A percentile compares a stretch with the other conserved stretches of the same genome.
Conservation (phyloP, 2,113 vertebrate species). For the Cochlearius cochlearius region DNA sequence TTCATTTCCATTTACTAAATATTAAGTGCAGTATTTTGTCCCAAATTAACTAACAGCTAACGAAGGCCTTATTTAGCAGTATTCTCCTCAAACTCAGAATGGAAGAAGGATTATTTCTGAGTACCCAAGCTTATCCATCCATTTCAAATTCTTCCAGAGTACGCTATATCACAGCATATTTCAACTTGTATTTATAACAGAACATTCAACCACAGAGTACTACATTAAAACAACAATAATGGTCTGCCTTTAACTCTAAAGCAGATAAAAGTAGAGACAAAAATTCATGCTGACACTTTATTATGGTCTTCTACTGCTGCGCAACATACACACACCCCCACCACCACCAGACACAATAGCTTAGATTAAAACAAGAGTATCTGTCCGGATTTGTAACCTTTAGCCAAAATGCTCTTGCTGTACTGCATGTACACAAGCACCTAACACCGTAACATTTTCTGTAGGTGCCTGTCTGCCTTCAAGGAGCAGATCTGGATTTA, state of each 20-base stretch:
- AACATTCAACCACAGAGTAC: background rate
- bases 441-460: background rate
- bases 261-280: background rate
- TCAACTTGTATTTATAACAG: background rate
- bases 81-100: conserved; percentile 7
- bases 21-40: conserved; percentile 67
- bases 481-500: background rate
- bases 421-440: background rate
- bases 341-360: background rate
- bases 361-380: background rate
- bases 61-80: conserved; percentile 55
- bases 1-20: conserved; percentile 71
- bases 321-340: fast-evolving
- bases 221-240: background rate
- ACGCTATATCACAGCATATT: conserved; percentile 4
- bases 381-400: background rate
- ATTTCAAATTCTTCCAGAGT: conserved; percentile 44
- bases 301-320: background rate
- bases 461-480: background rate
- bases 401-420: background rate
- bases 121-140: conserved; percentile 17
- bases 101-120: conserved; percentile 42
- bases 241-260: background rate
- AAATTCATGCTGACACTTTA: background rate
- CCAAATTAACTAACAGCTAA: conserved; percentile 70